Evolutionary conservation across 2,888 invertebrate species (phyloP).

Genomic region (Choristoneura rosaceana): DNA sequence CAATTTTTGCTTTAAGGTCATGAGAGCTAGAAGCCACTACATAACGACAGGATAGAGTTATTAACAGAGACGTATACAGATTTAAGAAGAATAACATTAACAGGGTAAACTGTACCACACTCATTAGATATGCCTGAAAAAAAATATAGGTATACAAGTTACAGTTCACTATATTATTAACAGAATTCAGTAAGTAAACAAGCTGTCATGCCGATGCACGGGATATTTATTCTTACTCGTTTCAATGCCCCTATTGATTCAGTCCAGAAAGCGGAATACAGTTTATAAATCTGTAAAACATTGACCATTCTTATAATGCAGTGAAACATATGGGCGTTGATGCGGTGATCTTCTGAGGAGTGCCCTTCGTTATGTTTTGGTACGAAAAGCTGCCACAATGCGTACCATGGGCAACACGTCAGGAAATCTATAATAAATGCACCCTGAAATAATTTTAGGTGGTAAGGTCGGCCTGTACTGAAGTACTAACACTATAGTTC

Average conservation of each 20-base stretch:
- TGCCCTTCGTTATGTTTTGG: constrained; percentile 72
- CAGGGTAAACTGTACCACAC: constrained; percentile 78
- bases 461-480: no score
- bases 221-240: constrained; percentile 59
- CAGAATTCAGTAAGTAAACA: constrained; percentile 21
- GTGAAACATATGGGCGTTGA: constrained; percentile 68
- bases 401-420: constrained; percentile 80
- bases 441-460: constrained; percentile 58
- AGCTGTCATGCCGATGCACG: constrained; percentile 13
- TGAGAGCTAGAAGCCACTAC: constrained; percentile 59
- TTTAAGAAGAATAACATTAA: constrained; percentile 78
- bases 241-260: constrained; percentile 75
- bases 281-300: constrained; percentile 76
- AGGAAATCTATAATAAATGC: constrained; percentile 75
- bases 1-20: constrained; percentile 58
- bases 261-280: constrained; percentile 74
- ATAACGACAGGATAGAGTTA: constrained; percentile 74
- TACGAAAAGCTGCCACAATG: constrained; percentile 63
- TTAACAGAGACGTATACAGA: constrained; percentile 73
- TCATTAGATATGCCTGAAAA: constrained; percentile 80
- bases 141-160: constrained; percentile 7
- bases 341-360: constrained; percentile 57
- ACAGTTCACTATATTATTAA: constrained; percentile 19
- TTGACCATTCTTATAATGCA: constrained; percentile 73
- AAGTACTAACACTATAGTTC: not conserved